phyloP scores from a whole-genome alignment of 2,113 vertebrate species.

The Austrofundulus limnaeus region DNA sequence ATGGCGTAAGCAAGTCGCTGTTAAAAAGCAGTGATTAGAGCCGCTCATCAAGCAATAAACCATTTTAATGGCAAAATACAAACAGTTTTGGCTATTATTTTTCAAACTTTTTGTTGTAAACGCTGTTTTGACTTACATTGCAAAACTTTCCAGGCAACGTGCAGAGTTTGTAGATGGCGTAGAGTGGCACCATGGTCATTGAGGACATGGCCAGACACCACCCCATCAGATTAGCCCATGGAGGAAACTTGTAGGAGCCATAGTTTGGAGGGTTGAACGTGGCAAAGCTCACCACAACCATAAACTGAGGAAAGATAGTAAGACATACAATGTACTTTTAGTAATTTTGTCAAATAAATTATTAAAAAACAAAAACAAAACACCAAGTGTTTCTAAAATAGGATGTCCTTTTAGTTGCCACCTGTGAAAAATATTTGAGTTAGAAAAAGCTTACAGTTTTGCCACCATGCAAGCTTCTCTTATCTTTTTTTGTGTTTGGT shows the following conservation, averaged over 20 bases:
- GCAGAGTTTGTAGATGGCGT: conserved; percentile 89
- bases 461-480: neutral
- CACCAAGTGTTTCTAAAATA: neutral
- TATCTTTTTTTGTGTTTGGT: neutral
- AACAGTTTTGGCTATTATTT: neutral
- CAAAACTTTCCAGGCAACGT: conserved; percentile 83
- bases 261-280: conserved; percentile 87
- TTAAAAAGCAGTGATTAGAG: conserved; percentile 12
- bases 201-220: conserved; percentile 88
- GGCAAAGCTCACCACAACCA: conserved; percentile 88
- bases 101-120: neutral
- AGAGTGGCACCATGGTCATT: conserved; percentile 89
- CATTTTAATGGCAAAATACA: neutral
- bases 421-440: neutral
- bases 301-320: conserved; percentile 73
- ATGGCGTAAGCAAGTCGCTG: conserved; percentile 89
- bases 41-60: neutral
- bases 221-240: conserved; percentile 87
- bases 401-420: neutral
- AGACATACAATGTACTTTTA: neutral
- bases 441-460: neutral
- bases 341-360: neutral
- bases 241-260: conserved; percentile 83
- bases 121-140: conserved; percentile 74
- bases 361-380: too few relatives aligned